Evolutionary conservation across 2,888 invertebrate genomes (phyloP), one percentile per base, ranked within the genome.

Genomic region (Crematogaster levior): DNA sequence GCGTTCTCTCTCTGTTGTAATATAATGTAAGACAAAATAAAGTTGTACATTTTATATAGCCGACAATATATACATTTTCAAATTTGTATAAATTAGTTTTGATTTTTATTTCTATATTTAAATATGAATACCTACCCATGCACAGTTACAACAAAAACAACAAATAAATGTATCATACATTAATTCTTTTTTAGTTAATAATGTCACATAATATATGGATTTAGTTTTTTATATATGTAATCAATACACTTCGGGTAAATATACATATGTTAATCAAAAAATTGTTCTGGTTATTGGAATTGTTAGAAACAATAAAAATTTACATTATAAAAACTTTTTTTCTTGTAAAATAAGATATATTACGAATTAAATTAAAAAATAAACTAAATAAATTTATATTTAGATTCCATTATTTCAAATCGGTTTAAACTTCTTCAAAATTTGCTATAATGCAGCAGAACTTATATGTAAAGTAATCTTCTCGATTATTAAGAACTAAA

Each of bases 41-140:
- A 88, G 46, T 34, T 90, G 90, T 90, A 90, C 80, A 90, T 90
- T 90, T 85, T 81, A 83, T 81, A 83, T 77, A 74, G 24, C 24
- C 43, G 6, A 58, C 24, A 37, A 68, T 61, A 48, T 30, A 51
- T 74, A 18, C 24, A 60, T 81, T 46, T 61, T 37, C 40, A 63
- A 74, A 7, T 74, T 51, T 75, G 48, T 48, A 66, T 48, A 74
- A 74, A 46, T 30, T 27, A 51, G n/a, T 53, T 51, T 66, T 40
- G 21, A 27, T 24, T 61, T 30, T 24, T n/a, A 5, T 9, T 72
- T 68, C 15, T 15, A 10, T 21, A 0, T 34, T 46, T n/a, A n/a
- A 70, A 58, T 27, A 68, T 30, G n/a, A 5, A 15, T 3, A 27
- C 12, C 27, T 27, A 43, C n/a, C n/a, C n/a, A n/a, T n/a, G n/a